These are phyloP conservation scores for Micromys minutus DNA, from an alignment of 2,113 vertebrate species.

Conservation along the genomic window DNA sequence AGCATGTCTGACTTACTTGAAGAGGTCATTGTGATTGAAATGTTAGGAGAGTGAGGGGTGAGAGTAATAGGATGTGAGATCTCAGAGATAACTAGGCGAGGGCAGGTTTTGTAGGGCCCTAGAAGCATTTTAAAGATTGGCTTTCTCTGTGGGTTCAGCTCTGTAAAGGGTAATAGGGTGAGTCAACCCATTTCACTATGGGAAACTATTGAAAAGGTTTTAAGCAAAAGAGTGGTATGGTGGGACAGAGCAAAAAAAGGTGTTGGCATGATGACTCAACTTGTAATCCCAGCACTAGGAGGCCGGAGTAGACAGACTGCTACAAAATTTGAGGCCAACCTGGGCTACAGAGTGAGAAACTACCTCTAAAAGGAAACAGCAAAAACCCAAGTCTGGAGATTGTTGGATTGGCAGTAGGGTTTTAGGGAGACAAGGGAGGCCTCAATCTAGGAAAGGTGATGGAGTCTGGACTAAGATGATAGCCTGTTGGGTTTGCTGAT, in stretches of 20 bases:
- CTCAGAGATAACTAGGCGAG: not conserved
- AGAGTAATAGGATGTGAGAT: not conserved
- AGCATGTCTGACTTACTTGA: conserved; percentile 5
- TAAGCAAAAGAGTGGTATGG: conserved; percentile 25
- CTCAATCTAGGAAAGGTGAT: not conserved
- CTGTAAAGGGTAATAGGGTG: not conserved
- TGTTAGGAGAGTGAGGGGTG: not conserved
- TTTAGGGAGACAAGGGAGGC: not conserved
- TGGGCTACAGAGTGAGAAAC: not conserved
- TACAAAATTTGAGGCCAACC: not conserved
- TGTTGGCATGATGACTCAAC: not conserved
- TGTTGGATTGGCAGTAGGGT: not conserved
- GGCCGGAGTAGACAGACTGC: not conserved
- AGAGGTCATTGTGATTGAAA: not conserved
- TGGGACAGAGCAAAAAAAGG: not conserved
- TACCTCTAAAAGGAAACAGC: not conserved
- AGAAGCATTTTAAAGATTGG: not conserved
- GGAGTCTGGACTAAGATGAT: not conserved
- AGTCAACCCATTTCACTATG: conserved; percentile 12
- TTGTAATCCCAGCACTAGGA: not conserved
- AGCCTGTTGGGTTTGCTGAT: conserved; percentile 20
- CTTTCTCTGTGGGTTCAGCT: not conserved
- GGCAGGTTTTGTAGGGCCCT: not conserved
- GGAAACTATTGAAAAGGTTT: conserved; percentile 3
- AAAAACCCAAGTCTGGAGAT: not conserved